phyloP scores from a whole-genome alignment of 2,113 vertebrate species.

The Lutjanus erythropterus region DNA sequence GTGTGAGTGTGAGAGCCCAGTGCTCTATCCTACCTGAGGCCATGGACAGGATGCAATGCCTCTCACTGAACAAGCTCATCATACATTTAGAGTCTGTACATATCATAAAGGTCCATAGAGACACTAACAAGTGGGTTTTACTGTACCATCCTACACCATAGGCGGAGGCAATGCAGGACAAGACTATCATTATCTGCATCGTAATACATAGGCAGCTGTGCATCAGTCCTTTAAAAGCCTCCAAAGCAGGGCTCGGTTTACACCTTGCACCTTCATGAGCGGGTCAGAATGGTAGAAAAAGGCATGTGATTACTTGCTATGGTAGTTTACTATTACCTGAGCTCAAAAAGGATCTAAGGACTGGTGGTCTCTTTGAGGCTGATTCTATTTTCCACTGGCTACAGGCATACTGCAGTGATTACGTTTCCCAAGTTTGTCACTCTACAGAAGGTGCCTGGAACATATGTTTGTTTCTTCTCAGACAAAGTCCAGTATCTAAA shows the following conservation, averaged over 20 bases:
- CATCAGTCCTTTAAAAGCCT: not conserved
- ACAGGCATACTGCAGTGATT: slow-evolving; percentile 13
- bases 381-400: slow-evolving; percentile 20
- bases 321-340: not conserved
- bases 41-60: not conserved
- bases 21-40: not conserved
- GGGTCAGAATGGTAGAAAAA: not conserved
- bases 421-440: slow-evolving; percentile 10
- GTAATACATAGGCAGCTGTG: not conserved
- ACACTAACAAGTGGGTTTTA: not conserved
- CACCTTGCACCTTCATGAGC: not conserved
- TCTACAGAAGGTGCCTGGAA: not conserved
- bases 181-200: slow-evolving; percentile 11
- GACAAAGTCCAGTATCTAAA: not conserved
- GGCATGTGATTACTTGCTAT: not conserved
- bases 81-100: not conserved
- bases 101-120: slow-evolving; percentile 10
- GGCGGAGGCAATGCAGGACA: not conserved
- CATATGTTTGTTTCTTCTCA: slow-evolving; percentile 12
- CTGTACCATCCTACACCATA: not conserved
- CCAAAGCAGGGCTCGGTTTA: not conserved
- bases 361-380: slow-evolving; percentile 3
- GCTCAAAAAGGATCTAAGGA: not conserved
- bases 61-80: slow-evolving; percentile 1
- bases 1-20: not conserved